Evolutionary conservation across 1,140 invertebrate species (phyloP).

Genomic region (Tribolium castaneum): DNA sequence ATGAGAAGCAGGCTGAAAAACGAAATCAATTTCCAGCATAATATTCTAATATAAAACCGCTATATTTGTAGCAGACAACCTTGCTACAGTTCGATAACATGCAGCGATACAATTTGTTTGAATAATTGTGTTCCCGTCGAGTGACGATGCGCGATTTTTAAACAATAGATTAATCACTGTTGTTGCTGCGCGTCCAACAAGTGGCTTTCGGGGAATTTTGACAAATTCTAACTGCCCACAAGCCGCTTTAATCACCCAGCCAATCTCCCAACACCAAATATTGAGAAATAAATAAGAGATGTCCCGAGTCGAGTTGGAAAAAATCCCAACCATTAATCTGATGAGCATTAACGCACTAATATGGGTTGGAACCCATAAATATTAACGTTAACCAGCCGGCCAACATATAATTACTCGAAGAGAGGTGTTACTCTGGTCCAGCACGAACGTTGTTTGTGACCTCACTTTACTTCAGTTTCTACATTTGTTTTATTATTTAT

Average conservation of each 20-base stretch:
- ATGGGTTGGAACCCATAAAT: conserved; percentile 58
- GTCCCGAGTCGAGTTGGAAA: neutral
- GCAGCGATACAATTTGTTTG: conserved; percentile 28
- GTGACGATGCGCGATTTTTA: neutral
- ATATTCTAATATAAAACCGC: conserved; percentile 38
- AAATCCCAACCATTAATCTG: conserved; percentile 49
- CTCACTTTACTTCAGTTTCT: conserved; percentile 39
- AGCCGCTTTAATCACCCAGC: neutral
- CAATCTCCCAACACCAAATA: conserved; percentile 18
- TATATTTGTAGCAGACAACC: conserved; percentile 35
- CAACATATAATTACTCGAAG: conserved; percentile 56
- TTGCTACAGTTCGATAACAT: conserved; percentile 35
- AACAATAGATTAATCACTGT: too few relatives aligned
- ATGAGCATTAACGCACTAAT: conserved; percentile 58
- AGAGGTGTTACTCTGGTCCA: conserved; percentile 52
- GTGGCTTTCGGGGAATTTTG: too few relatives aligned
- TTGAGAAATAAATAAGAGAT: conserved; percentile 34
- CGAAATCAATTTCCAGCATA: conserved; percentile 38
- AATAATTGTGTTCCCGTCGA: neutral
- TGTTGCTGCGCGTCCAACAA: too few relatives aligned
- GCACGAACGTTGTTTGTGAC: conserved; percentile 48
- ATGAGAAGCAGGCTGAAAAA: conserved; percentile 31
- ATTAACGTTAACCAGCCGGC: conserved; percentile 55
- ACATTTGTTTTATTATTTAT: conserved; percentile 41
- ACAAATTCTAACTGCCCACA: neutral